Evolutionary conservation across 2,888 invertebrate species (phyloP), one percentile per base, ranked within the genome.

Genomic region (Acanthosepion lycidas): DNA sequence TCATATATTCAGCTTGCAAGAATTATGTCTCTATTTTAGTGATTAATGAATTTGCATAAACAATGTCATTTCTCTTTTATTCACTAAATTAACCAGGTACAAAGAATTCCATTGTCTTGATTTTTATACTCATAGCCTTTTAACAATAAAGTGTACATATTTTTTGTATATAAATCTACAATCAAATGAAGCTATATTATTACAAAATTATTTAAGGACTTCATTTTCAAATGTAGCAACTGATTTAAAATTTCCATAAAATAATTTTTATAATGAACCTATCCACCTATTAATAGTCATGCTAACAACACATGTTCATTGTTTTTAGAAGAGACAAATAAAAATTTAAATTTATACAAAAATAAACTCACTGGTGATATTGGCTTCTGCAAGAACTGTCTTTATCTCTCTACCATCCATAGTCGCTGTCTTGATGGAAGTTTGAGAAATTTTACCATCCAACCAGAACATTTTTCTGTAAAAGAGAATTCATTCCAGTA

Each of bases 401-500:
- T 49, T 92, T 49, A 95, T 95, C 9, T 97, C 97, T 92, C 98
- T 97, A 48, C 98, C 98, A 97, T 98, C 98, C 97, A 98, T 98
- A 95, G 98, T 97, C 53, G 98, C 98, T 95, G 97, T 97, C 97
- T 98, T 98, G 94, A 98, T 97, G 95, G 98, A 97, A 96, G 98
- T 96, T 3, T 95, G 97, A 96, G 97, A 96, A 94, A 97, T 97
- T 94, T 96, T 97, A 53, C 98, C 97, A 96, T 98, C 98, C 95
- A 98, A 98, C 98, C 98, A 98, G 96, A 97, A 98, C 94, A 98
- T 96, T 95, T 97, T 97, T 0, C 97, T 97, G 96, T 92, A 95
- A 55, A 55, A 6, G 8, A 9, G 15, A 78, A 78, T 8, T n/a
- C 9, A 78, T 8, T n/a, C 9, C 78, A 78, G 28, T 78, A 5